phyloP scores from a whole-genome alignment of 2,113 vertebrate species.

The Falcunculus frontatus region DNA sequence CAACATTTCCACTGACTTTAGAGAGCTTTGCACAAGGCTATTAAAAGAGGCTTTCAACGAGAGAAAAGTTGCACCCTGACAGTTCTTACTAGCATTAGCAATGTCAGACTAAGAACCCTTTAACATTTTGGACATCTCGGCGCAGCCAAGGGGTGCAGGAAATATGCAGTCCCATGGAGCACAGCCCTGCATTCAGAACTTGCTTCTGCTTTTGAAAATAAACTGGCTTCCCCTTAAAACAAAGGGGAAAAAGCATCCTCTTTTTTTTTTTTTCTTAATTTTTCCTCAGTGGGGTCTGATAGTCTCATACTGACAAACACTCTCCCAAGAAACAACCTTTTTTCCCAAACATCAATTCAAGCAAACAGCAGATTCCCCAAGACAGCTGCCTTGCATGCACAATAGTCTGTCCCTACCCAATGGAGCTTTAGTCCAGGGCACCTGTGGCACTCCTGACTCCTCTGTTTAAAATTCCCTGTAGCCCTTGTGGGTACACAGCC shows the following conservation, averaged over 20 bases:
- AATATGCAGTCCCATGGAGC: not conserved
- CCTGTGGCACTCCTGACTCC: not conserved
- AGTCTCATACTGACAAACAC: not conserved
- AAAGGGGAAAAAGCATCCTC: rapidly evolving
- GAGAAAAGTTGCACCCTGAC: not conserved
- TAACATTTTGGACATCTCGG: not conserved
- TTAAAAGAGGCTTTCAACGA: not conserved
- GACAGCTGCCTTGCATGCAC: not conserved
- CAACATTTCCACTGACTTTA: not conserved
- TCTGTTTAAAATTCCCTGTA: not conserved
- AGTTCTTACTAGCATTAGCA: not conserved
- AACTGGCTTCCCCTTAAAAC: not conserved
- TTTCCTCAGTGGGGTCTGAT: not conserved
- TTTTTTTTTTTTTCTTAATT: not conserved
- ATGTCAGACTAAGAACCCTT: not conserved
- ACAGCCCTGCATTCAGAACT: not conserved
- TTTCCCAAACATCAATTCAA: not conserved
- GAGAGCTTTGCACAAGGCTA: not conserved
- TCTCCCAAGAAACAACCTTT: not conserved
- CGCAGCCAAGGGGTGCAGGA: not conserved
- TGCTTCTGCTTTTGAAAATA: not conserved
- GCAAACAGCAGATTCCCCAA: not conserved
- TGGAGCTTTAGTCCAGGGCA: not conserved
- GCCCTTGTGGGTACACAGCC: not conserved
- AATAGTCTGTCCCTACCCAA: too few species aligned